These are phyloP conservation scores for Drosophila parthenogenetica DNA, from an alignment of 2,888 invertebrate genomes.

Conservation along the genomic window DNA sequence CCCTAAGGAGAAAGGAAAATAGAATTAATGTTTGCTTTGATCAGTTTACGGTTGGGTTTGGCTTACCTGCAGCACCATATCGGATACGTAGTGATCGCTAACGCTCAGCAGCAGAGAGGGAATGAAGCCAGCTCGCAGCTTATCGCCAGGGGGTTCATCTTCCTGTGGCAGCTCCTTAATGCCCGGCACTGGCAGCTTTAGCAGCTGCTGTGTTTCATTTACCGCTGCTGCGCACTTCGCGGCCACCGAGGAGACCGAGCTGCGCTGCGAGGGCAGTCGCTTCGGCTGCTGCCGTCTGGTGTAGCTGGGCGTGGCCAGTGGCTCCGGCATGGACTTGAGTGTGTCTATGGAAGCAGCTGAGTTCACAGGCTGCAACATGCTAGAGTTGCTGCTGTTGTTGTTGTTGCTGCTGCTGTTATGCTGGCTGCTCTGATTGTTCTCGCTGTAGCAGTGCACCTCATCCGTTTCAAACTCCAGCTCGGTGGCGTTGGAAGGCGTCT, in stretches of 20 bases:
- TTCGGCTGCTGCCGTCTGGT: constrained; percentile 63
- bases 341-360: constrained; percentile 81
- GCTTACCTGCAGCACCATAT: constrained; percentile 90
- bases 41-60: background rate
- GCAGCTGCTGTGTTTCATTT: constrained; percentile 75
- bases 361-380: constrained; percentile 64
- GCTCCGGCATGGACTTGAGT: constrained; percentile 73
- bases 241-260: constrained; percentile 78
- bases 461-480: constrained; percentile 88
- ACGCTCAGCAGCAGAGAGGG: constrained; percentile 88
- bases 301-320: constrained; percentile 43
- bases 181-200: constrained; percentile 85
- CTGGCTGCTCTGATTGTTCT: constrained; percentile 7
- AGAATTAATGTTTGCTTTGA: background rate
- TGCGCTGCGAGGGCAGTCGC: constrained; percentile 74
- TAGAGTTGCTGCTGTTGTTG: constrained; percentile 43
- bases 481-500: constrained; percentile 92
- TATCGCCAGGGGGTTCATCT: constrained; percentile 77
- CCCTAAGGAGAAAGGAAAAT: constrained; percentile 84
- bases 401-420: constrained; percentile 29
- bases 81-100: constrained; percentile 89
- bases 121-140: constrained; percentile 86
- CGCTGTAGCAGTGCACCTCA: constrained; percentile 75
- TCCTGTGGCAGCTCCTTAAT: constrained; percentile 81
- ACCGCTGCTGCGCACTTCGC: constrained; percentile 77